Base-by-base conservation (phyloP, 2,888 invertebrate genomes). In the Aethes cnicana region DNA sequence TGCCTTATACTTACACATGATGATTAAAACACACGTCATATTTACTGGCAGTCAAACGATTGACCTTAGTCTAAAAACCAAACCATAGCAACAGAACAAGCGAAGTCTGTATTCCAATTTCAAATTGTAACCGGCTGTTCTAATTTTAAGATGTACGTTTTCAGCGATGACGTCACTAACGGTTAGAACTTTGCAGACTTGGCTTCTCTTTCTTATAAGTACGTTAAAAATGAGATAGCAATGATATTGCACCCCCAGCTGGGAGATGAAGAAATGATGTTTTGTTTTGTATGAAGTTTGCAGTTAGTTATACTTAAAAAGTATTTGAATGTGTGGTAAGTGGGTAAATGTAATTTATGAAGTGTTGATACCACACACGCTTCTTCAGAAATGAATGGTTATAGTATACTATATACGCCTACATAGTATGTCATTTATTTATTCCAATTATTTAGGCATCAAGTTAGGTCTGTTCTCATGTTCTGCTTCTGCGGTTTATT, bases 91-190 rank as follows among this genome's bases (percentile, higher is more conserved):
- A 39, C 52, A 32, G 39, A 46, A 52, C 52, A 46, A 36, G 6
- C n/a, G 26, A 12, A 14, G 33, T 30, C n/a, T n/a, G n/a, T 33
- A 53, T 54, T 46, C 52, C 46, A 46, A 26, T 33, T 52, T 46
- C 32, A 33, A 52, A 52, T 43, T 52, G 30, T 37, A 20, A 37
- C 44, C 44, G 25, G 21, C 20, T 32, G 49, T 46, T 54, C 54
- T 23, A 54, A 54, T 32, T 54, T 49, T 44, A 35, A 48, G 39
- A 32, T 46, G 33, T 21, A 32, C 43, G 32, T 48, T 48, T n/a
- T 48, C 54, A 50, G 43, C 39, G 28, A 21, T 54, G 50, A 54
- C 54, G 54, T 54, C 54, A 54, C 46, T 47, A 54, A 54, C 54
- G 54, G 54, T 54, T 50, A 21, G 30, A 30, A 11, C 5, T n/a